Base-by-base conservation (phyloP, 1,140 invertebrate genomes). In the Sinonovacula constricta region DNA sequence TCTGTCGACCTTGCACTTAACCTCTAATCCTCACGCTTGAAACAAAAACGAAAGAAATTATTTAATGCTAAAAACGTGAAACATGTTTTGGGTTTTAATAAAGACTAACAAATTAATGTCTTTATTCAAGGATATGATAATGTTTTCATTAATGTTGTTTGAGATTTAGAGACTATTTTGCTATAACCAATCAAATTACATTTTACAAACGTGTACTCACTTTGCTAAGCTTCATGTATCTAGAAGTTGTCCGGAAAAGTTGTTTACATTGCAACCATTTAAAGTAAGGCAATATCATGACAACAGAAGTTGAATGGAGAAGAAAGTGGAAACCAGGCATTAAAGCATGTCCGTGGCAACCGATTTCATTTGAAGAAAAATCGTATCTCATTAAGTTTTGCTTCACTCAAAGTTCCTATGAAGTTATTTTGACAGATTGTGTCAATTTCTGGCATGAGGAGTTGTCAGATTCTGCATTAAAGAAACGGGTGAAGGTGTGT, bases 291-390 rank as follows among this genome's bases (percentile, higher is more conserved):
- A n/a, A 1, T 56, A 5, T 30, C 30, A 83, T 85, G 81, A 70
- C 81, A 56, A 79, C 82, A 31, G 88, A 90, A 75, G 81, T 87
- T 34, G 83, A 90, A 80, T 90, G 88, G 88, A 72, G 88, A 63
- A 75, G 88, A 28, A 72, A 62, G 36, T 90, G 88, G 88, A 88
- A 88, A 62, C 85, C 88, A n/a, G 83, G 82, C 79, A 68, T 90
- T 18, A 80, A 72, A 39, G 79, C 85, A 45, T 84, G 75, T 76
- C 84, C 88, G 45, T 90, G 88, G 88, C 84, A 84, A 59, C 81
- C 81, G 2, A 68, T 88, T 3, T 67, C 68, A 39, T 78, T 85
- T 10, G 83, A 82, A 31, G 79, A 65, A n/a, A 66, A 80, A 34
- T 81, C 74, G 24, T 88, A 84, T 60, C 60, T 90, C 28, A 81